A percentile compares a stretch with the other conserved stretches of the same genome.
These are phyloP conservation scores for Silurus meridionalis DNA, from an alignment of 2,113 vertebrate genomes.

Conservation along the genomic window DNA sequence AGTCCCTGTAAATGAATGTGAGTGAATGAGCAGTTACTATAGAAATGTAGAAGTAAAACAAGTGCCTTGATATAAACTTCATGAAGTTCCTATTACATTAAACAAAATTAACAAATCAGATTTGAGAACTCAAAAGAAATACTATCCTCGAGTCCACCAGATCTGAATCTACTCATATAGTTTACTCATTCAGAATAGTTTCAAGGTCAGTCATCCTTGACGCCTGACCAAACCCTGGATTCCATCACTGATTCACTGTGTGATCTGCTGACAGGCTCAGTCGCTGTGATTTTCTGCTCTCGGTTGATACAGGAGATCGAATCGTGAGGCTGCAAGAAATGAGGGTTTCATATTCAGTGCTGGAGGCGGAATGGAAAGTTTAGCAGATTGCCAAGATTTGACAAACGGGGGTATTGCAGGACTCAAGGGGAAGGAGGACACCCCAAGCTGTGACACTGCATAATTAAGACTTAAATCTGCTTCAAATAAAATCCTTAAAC, in stretches of 20 bases:
- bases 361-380: conserved; percentile 30
- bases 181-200: not conserved
- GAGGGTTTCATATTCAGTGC: not conserved
- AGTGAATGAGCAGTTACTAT: not conserved
- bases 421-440: conserved; percentile 15
- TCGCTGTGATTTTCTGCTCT: not conserved
- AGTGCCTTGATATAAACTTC: not conserved
- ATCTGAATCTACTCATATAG: not conserved
- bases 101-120: not conserved
- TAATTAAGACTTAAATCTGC: conserved; percentile 16
- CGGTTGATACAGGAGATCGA: not conserved
- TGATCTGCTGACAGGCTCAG: not conserved
- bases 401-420: not conserved
- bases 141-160: not conserved
- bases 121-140: not conserved
- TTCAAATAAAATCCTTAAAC: too few species aligned
- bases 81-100: not conserved
- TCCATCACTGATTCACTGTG: not conserved
- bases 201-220: not conserved
- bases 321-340: not conserved
- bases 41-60: not conserved
- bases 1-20: not conserved
- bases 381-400: conserved; percentile 18
- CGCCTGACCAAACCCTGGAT: not conserved
- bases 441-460: not conserved